Conservation (phyloP, 1,140 invertebrate species). For the Brachionus asplanchnoidis region DNA sequence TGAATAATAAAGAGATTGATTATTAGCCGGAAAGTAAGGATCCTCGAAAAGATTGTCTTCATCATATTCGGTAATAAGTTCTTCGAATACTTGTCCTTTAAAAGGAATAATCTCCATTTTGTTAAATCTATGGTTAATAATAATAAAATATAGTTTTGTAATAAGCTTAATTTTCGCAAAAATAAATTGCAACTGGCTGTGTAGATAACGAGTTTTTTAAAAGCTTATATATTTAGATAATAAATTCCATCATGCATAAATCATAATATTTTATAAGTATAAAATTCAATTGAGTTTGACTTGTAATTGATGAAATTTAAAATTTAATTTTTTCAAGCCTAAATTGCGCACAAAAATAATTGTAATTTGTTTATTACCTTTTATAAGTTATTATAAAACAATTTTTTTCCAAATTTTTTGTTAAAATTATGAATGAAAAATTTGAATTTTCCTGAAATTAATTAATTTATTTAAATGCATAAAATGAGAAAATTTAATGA, state of each 20-base stretch:
- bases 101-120: slow-evolving; percentile 32
- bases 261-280: not conserved
- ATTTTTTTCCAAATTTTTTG: not conserved
- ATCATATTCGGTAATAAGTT: slow-evolving; percentile 44
- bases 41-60: slow-evolving; percentile 66
- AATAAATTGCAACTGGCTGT: not conserved
- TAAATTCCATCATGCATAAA: not conserved
- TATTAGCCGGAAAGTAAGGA: slow-evolving; percentile 64
- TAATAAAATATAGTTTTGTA: not conserved
- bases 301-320: not conserved
- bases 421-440: not conserved
- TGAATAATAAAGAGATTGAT: slow-evolving; percentile 59
- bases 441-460: not conserved
- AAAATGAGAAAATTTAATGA: not conserved
- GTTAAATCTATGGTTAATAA: not conserved
- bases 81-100: slow-evolving; percentile 46
- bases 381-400: not conserved
- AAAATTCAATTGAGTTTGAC: not conserved
- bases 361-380: not conserved
- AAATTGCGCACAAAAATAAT: not conserved
- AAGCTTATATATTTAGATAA: not conserved
- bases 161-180: not conserved
- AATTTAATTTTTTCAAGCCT: not conserved
- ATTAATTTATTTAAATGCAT: not conserved
- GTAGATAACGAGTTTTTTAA: not conserved